Evolutionary conservation across 2,797 vertebrate genomes (phyloP), one percentile per base, ranked within the genome.

Genomic region (Sebastes diploproa): DNA sequence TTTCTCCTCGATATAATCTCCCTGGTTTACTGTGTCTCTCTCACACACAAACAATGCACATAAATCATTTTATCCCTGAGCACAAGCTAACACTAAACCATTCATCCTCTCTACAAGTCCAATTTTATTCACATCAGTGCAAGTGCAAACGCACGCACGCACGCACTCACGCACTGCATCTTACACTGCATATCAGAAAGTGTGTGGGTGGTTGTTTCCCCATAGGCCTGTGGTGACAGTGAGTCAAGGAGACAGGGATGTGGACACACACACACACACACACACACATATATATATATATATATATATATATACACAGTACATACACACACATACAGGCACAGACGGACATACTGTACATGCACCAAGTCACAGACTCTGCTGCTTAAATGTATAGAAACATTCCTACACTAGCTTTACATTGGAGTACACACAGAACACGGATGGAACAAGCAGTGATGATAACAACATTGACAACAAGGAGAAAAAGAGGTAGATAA

Each of bases 121-220:
- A 75, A 4, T 86, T 74, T 75, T 79, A 79, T 86, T 86, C 81
- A 77, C 72, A 77, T 89, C 81, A 88, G 38, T 20, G 27, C 42
- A 67, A 22, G 16, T 36, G 62, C 67, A 20, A 4, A 54, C 8
- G 4, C 50, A 52, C 50, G 0, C 34, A 36, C 11, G 11, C 27
- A 27, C 5, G 27, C 27, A 38, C 12, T 0, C 18, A 20, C 18
- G 9, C 50, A 54, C 64, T 30, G 6, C 27, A 55, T 86, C 70
- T 54, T 55, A 67, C 74, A 66, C 75, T 66, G 77, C 71, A 84
- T 81, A 81, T 86, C 85, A 71, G 80, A 81, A 36, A 68, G 54
- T 77, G 81, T 79, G 90, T 92, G 87, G 90, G 92, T 82, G 88
- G 77, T 74, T 80, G 79, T 84, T 89, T 88, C 81, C 89, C 89